Evolutionary conservation across 1,140 invertebrate genomes (phyloP).

Genomic region (Octopus sinensis): DNA sequence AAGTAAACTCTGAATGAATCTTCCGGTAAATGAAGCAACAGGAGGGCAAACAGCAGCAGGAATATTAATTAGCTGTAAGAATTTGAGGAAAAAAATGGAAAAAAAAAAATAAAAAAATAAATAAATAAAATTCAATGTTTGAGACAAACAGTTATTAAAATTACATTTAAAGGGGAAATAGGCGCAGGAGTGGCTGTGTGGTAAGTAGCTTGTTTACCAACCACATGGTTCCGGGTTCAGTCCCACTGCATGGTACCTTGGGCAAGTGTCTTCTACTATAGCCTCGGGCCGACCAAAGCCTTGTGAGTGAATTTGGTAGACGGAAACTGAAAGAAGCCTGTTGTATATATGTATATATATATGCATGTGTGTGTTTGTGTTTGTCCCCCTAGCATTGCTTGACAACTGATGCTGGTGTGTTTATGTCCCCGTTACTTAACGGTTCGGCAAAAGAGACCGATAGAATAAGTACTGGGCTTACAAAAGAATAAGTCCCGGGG

Average conservation of each 20-base stretch:
- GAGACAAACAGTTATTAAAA: not conserved
- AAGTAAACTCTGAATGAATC: not conserved
- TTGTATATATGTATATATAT: too few species aligned
- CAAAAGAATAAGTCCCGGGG: too few species aligned
- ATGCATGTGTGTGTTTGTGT: too few species aligned
- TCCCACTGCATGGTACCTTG: not conserved
- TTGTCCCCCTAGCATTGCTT: too few species aligned
- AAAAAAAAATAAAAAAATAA: not conserved
- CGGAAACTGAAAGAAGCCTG: too few species aligned
- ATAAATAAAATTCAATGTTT: not conserved
- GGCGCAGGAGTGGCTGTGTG: not conserved
- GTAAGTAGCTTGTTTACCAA: not conserved
- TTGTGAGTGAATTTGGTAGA: too few species aligned
- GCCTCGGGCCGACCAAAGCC: too few species aligned
- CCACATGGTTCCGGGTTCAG: not conserved
- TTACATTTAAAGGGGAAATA: not conserved
- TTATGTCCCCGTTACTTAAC: too few species aligned
- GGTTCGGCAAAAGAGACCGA: too few species aligned
- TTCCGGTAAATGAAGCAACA: not conserved
- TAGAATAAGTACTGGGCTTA: too few species aligned
- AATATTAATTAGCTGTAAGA: not conserved
- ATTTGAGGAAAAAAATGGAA: not conserved
- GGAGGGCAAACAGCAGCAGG: not conserved
- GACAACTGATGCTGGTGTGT: too few species aligned
- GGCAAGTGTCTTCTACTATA: not conserved